phyloP scores from a whole-genome alignment of 2,888 invertebrate species.

The Drosophila meridionalis region DNA sequence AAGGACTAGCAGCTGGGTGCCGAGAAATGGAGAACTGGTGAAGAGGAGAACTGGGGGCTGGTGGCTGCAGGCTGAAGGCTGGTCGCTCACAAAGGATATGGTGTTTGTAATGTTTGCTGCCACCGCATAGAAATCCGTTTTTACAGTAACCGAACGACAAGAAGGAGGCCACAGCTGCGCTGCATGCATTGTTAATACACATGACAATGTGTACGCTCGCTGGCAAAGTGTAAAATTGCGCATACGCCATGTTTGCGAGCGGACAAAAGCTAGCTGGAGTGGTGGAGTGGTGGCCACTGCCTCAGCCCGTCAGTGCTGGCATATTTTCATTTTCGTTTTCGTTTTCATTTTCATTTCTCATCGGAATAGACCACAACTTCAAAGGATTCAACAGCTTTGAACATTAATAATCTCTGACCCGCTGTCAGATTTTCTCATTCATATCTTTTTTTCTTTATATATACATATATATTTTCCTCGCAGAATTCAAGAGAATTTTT shows the following conservation, averaged over 20 bases:
- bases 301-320: constrained; percentile 38
- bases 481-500: constrained; percentile 6
- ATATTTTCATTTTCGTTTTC: constrained; percentile 57
- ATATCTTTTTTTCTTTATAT: constrained; percentile 1
- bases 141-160: constrained; percentile 54
- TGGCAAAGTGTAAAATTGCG: constrained; percentile 72
- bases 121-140: constrained; percentile 66
- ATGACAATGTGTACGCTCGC: constrained; percentile 61
- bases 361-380: constrained; percentile 57
- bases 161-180: constrained; percentile 61
- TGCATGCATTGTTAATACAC: constrained; percentile 69
- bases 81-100: constrained; percentile 41
- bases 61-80: background rate
- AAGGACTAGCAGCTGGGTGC: constrained; percentile 6
- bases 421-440: constrained; percentile 54
- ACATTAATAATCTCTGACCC: constrained; percentile 68
- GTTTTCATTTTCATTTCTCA: constrained; percentile 65
- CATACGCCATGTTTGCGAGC: constrained; percentile 56
- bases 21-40: background rate
- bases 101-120: constrained; percentile 45
- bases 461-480: background rate
- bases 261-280: constrained; percentile 23
- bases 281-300: background rate
- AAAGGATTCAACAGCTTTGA: constrained; percentile 55
- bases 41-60: background rate